Base-by-base conservation (phyloP, 1,140 invertebrate species). In the Latrodectus geometricus region DNA sequence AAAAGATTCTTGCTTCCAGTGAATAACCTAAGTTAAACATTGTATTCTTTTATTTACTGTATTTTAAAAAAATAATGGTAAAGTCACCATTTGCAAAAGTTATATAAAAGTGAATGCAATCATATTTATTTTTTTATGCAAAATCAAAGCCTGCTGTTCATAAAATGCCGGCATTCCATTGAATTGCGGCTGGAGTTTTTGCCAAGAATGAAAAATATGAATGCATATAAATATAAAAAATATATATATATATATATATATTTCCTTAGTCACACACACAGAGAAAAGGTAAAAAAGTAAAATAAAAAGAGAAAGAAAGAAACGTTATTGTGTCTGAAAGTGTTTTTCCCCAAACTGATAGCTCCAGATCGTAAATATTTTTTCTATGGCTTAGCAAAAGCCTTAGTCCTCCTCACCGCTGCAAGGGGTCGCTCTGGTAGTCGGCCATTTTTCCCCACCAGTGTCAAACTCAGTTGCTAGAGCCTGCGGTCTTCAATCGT, bases 401-500 rank as follows among this genome's bases (percentile, higher is more conserved):
- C 21, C 35, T 12, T 61, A 56, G 76, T 79, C 65, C 56, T 76
- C 54, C 52, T 56, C 52, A 21, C 74, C 74, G 9, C 65, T 66
- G 61, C 65, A 78, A 75, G 73, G 52, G 73, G 74, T 56, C 20
- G 50, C 52, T 20, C 49, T 49, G 35, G 35, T 35, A 50, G 76
- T 49, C 61, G 17, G 48, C 35, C 76, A 79, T 79, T 79, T 79
- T 68, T 79, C 12, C 61, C 65, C 35, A 68, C 17, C 76, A 79
- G 23, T 68, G 76, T 79, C 76, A 79, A 79, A 79, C 17, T 79
- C 76, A 79, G 76, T 79, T 56, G 76, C 14, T 15, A 20, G 48
- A 21, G 56, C 76, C 76, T 20, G 76, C 61, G 49, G 61, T 79
- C 76, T 79, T 79, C 76, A 79, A 79, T 79, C 65, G 76, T 61